phyloP scores from a whole-genome alignment of 2,797 vertebrate genomes.

The Meda fulgida region DNA sequence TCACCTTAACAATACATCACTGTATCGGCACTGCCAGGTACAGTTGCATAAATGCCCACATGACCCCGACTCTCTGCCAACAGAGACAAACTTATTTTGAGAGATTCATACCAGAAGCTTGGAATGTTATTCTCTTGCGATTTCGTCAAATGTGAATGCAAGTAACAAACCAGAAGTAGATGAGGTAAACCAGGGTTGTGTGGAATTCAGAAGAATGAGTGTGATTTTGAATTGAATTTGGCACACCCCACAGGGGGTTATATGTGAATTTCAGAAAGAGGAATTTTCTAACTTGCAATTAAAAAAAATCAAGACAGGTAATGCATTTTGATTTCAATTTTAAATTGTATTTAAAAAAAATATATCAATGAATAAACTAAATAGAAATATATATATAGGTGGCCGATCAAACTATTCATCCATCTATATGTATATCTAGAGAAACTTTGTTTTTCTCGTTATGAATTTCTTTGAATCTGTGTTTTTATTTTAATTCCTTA shows the following conservation, averaged over 20 bases:
- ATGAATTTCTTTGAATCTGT: not conserved
- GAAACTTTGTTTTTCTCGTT: not conserved
- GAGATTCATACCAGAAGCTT: constrained; percentile 22
- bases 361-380: not conserved
- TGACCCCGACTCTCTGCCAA: constrained; percentile 31
- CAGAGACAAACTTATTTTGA: constrained; percentile 30
- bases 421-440: not conserved
- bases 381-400: not conserved
- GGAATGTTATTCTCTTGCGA: not conserved
- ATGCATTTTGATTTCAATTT: not conserved
- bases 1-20: constrained; percentile 58
- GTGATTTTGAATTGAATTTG: not conserved
- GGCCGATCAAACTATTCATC: not conserved
- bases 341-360: not conserved
- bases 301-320: not conserved
- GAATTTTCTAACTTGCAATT: not conserved
- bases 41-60: constrained; percentile 66
- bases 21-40: constrained; percentile 63
- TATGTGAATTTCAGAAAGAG: not conserved
- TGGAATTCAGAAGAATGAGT: not conserved
- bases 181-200: not conserved
- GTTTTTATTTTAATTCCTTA: not conserved
- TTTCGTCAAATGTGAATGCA: not conserved
- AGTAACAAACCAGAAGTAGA: not conserved
- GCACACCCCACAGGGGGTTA: not conserved